These are phyloP conservation scores for Drosophila rhopaloa DNA, from an alignment of 1,140 invertebrate genomes.

Conservation along the genomic window DNA sequence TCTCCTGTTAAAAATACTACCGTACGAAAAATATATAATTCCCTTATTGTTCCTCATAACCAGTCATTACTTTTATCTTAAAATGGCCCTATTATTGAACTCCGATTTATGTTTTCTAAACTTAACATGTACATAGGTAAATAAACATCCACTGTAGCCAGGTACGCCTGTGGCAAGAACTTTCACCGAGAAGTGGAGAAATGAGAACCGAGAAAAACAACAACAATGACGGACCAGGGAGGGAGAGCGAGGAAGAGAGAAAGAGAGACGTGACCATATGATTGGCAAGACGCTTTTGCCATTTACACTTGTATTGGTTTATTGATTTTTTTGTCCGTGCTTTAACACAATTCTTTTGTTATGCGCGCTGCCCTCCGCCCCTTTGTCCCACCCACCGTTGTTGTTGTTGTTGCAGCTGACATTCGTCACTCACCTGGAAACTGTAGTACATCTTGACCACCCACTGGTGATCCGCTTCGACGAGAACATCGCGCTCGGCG, in stretches of 20 bases:
- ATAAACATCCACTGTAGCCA: slow-evolving; percentile 7
- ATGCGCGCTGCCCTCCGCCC: slow-evolving; percentile 24
- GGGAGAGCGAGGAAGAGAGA: slow-evolving; percentile 11
- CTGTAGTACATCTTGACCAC: slow-evolving; percentile 99
- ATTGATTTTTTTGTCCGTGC: slow-evolving; percentile 70
- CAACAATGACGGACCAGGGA: slow-evolving; percentile 24
- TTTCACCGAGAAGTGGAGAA: slow-evolving; percentile 59
- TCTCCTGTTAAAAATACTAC: too few relatives aligned
- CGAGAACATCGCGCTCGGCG: slow-evolving; percentile 98
- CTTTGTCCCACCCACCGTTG: neutral
- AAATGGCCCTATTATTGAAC: neutral
- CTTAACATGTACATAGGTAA: neutral
- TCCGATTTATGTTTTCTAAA: neutral
- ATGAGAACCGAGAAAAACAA: slow-evolving; percentile 38
- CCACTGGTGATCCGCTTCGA: slow-evolving; percentile 99
- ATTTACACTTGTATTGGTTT: slow-evolving; percentile 77
- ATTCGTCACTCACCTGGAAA: slow-evolving; percentile 88
- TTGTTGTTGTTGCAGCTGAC: slow-evolving; percentile 9
- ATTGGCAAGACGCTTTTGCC: slow-evolving; percentile 65
- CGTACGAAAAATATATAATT: too few relatives aligned
- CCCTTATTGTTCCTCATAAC: neutral
- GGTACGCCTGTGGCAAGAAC: slow-evolving; percentile 51
- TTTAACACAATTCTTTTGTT: slow-evolving; percentile 63
- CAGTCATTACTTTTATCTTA: neutral
- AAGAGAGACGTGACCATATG: slow-evolving; percentile 60